phyloP scores from a whole-genome alignment of 2,113 vertebrate species.

The Grammomys surdaster region DNA sequence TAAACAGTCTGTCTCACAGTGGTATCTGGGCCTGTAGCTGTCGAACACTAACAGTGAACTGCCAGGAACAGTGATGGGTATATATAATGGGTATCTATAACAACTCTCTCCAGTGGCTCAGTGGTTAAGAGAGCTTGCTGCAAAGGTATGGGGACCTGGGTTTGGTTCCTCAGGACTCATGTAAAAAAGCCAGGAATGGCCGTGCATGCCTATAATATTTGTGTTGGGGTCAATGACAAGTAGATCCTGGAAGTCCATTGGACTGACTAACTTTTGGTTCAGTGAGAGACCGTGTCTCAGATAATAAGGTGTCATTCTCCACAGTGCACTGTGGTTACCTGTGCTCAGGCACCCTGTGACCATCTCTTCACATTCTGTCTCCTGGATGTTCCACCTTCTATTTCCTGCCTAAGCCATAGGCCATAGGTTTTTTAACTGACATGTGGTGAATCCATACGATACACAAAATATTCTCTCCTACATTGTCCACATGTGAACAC shows the following conservation, averaged over 20 bases:
- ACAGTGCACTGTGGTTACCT: not conserved
- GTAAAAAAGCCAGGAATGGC: not conserved
- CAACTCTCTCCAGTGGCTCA: not conserved
- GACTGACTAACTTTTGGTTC: not conserved
- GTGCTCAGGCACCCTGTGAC: too few species aligned
- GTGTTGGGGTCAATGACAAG: not conserved
- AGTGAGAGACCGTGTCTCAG: not conserved
- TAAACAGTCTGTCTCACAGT: not conserved
- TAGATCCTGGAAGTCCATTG: not conserved
- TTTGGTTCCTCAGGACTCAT: not conserved
- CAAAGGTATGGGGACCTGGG: too few species aligned
- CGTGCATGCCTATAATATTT: not conserved
- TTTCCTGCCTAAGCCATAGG: too few species aligned
- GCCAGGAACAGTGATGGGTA: not conserved
- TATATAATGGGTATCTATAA: too few species aligned
- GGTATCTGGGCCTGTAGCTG: not conserved
- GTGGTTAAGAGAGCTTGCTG: not conserved
- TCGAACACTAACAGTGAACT: not conserved
- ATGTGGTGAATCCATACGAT: too few species aligned
- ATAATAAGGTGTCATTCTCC: not conserved
- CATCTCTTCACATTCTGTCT: too few species aligned
- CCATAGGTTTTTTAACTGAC: too few species aligned
- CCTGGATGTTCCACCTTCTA: too few species aligned
- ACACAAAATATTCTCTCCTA: too few species aligned
- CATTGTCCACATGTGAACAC: not conserved